Conservation (phyloP, 2,113 vertebrate species). For the Eulemur rufifrons region DNA sequence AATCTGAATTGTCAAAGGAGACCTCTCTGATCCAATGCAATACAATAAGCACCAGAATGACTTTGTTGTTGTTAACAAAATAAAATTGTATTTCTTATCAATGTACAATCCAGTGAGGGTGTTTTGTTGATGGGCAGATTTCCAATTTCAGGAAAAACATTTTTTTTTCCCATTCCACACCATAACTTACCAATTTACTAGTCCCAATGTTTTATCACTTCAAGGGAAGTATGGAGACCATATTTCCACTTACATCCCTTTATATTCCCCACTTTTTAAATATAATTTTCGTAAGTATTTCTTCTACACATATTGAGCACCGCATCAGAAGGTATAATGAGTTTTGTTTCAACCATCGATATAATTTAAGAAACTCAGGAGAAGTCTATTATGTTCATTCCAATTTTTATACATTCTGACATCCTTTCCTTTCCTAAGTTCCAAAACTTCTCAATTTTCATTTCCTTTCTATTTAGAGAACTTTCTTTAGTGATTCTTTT, state of each 20-base stretch:
- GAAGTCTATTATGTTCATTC: background rate
- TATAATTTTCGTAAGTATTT: background rate
- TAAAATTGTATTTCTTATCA: background rate
- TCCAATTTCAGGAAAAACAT: background rate
- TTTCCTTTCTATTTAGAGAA: background rate
- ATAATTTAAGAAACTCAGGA: constrained; percentile 6
- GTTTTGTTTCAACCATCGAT: background rate
- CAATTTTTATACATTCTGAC: background rate
- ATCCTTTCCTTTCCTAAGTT: background rate
- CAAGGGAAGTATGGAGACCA: background rate
- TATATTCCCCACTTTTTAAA: background rate
- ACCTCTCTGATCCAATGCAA: background rate
- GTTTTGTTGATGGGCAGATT: background rate
- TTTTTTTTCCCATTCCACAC: background rate
- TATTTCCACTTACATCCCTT: background rate
- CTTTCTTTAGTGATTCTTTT: background rate
- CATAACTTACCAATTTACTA: background rate
- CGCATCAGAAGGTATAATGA: background rate
- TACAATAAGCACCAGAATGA: background rate
- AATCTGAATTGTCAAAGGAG: background rate
- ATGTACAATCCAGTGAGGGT: background rate
- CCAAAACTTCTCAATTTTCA: background rate
- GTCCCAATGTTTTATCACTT: background rate
- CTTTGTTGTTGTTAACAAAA: background rate
- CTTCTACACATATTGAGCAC: background rate